Conservation (phyloP, 2,113 vertebrate species). For the Colossoma macropomum region DNA sequence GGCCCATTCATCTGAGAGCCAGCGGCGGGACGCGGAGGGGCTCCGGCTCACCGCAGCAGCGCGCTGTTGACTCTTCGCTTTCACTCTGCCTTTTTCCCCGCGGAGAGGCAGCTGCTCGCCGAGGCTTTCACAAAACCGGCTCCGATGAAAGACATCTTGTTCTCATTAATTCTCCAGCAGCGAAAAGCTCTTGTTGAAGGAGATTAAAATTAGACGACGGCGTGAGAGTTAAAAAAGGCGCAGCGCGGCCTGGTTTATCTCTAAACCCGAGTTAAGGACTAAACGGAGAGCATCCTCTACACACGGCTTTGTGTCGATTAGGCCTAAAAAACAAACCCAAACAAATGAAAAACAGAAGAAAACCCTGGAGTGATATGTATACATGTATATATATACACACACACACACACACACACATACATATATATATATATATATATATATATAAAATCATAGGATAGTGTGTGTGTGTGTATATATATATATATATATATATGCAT, state of each 20-base stretch:
- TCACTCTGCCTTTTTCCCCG: conserved; percentile 68
- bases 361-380: too few species aligned
- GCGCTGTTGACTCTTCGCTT: conserved; percentile 79
- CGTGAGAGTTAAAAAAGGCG: conserved; percentile 31
- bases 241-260: conserved; percentile 17
- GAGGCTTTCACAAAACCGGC: conserved; percentile 86
- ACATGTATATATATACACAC: too few species aligned
- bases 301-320: background rate
- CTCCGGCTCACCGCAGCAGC: conserved; percentile 88
- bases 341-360: background rate
- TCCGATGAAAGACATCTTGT: conserved; percentile 90
- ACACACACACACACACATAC: too few species aligned
- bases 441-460: too few species aligned
- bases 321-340: background rate
- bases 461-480: too few species aligned
- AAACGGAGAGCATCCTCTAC: background rate
- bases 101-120: conserved; percentile 90
- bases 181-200: conserved; percentile 47
- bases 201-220: conserved; percentile 36
- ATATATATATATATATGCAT: too few species aligned
- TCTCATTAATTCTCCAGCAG: conserved; percentile 87
- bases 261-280: background rate
- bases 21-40: conserved; percentile 88
- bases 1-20: conserved; percentile 88
- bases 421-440: too few species aligned